Evolutionary conservation across 1,140 invertebrate species (phyloP), one percentile per base, ranked within the genome.

Genomic region (Drosophila gunungcola): DNA sequence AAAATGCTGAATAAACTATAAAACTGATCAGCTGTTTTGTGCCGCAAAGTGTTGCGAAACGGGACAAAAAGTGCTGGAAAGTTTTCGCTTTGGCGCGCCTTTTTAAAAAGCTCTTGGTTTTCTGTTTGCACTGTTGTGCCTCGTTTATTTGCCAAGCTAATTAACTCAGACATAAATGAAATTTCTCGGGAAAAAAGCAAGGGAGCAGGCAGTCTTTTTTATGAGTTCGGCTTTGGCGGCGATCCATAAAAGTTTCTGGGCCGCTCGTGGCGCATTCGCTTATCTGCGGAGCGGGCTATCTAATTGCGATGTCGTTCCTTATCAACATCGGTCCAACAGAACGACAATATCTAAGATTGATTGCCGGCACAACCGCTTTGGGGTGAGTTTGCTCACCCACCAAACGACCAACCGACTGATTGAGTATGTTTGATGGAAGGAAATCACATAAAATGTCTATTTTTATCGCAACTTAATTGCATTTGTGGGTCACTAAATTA

Each of bases 381-480:
- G 45, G 61, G 56, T 65, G 70, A 58, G 41, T 41, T 34, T 56
- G 12, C 53, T 9, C 25, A 9, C 12, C 46, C 5, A 38, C 51
- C 16, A 21, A 21, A 21, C 16, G 3, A 67, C 64, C 29, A 21
- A 53, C 34, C 16, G 62, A 43, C 42, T 43, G 58, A 61, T 13
- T 48, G 63, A 54, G 21, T 53, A 48, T 57, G 39, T 36, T 55
- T 68, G 78, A 78, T 82, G 76, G 48, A 52, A 36, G 32, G 38
- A 72, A 88, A 86, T 86, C 79, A 76, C 79, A 86, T 86, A 86
- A 88, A 86, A 79, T 88, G 70, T 68, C 83, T 83, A 88, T 88
- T 79, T 88, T 83, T 88, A 88, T 86, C 83, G 39, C 55, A 79
- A 88, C 75, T 83, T 86, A 88, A 86, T 86, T 86, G 79, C 56